phyloP scores from a whole-genome alignment of 2,888 invertebrate genomes.

The Aspidiotus destructor region DNA sequence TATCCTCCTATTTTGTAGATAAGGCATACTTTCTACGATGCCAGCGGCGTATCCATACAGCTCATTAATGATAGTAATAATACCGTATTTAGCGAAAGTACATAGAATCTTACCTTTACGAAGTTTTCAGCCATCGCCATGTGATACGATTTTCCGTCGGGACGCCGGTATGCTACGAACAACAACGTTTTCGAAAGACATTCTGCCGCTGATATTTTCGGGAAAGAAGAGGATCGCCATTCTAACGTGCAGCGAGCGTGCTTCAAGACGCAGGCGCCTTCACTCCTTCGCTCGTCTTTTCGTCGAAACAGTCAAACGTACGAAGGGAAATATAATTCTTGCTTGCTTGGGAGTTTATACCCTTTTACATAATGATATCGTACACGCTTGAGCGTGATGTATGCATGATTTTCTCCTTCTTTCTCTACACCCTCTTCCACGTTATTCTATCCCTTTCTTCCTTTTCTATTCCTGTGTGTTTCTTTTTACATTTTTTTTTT shows the following conservation, averaged over 20 bases:
- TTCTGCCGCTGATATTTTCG: background rate
- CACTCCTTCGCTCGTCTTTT: background rate
- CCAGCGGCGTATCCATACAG: too few species aligned
- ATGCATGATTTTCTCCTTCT: constrained; percentile 1
- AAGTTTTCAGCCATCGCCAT: too few species aligned
- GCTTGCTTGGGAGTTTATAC: constrained; percentile 1
- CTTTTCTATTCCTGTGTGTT: too few species aligned
- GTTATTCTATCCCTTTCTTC: too few species aligned
- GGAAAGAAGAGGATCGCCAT: constrained; percentile 2
- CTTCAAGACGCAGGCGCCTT: constrained; percentile 1
- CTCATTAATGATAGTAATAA: too few species aligned
- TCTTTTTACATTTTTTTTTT: background rate
- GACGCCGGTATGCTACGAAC: background rate
- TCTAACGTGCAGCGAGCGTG: background rate
- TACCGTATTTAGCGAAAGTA: too few species aligned
- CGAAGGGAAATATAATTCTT: constrained; percentile 2
- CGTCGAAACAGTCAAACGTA: constrained; percentile 1
- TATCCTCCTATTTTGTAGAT: too few species aligned
- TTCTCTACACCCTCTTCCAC: too few species aligned
- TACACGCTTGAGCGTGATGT: background rate
- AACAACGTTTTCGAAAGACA: background rate
- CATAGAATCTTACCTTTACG: too few species aligned
- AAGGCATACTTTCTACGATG: too few species aligned
- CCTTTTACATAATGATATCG: constrained; percentile 4
- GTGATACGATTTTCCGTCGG: background rate